Evolutionary conservation across 1,140 invertebrate genomes (phyloP), one percentile per base, ranked within the genome.

Genomic region (Fopius arisanus): DNA sequence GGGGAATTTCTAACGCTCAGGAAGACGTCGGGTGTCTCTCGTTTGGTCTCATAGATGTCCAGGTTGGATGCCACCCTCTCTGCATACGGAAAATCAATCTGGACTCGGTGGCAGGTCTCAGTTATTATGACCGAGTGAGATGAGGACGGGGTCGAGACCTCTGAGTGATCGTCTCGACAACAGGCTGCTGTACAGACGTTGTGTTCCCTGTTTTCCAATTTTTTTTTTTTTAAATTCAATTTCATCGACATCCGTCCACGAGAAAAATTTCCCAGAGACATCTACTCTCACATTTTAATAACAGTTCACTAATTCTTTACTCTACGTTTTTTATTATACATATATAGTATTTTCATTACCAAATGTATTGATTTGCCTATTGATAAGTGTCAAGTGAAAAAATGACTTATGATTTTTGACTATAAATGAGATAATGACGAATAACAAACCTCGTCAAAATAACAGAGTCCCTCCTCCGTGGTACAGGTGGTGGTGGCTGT

Each of bases 401-500:
- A n/a, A n/a, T n/a, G n/a, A n/a, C n/a, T n/a, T n/a, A n/a, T n/a
- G n/a, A n/a, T n/a, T n/a, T n/a, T n/a, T n/a, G n/a, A n/a, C n/a
- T n/a, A n/a, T n/a, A n/a, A n/a, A n/a, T n/a, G n/a, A n/a, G n/a
- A n/a, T n/a, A n/a, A n/a, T n/a, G n/a, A n/a, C 14, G n/a, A 65
- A 59, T 26, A 41, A 19, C 16, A 67, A 26, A 83, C 81, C 82
- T 83, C 70, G 77, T 77, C 16, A 77, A 33, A 23, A 54, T 79
- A 9, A 81, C 76, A 4, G 83, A 85, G 70, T 88, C 87, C 48
- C 83, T 77, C 79, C 84, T 83, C 75, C 81, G 83, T n/a, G 83
- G 88, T 76, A 88, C 83, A 41, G 82, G 87, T 72, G 84, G 88
- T 81, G 82, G 87, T 81, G 83, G 87, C 78, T 84, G 81, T 79